Percentiles rank a stretch among this genome's conserved stretches.
These are phyloP conservation scores for Hippoglossus hippoglossus DNA, from an alignment of 2,797 vertebrate genomes.

Conservation along the genomic window DNA sequence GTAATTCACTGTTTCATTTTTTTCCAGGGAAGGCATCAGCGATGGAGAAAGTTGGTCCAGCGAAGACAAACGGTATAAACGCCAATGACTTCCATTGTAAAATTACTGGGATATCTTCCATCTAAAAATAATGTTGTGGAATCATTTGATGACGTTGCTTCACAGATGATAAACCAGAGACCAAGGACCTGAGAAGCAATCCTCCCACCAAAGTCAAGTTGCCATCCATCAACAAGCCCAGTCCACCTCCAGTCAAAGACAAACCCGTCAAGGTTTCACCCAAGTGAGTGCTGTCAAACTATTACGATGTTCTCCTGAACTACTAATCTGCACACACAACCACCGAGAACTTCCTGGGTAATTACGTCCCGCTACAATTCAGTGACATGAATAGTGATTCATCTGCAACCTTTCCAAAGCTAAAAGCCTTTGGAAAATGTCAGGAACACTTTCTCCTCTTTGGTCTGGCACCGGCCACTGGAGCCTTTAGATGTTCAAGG, in stretches of 20 bases:
- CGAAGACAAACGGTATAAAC: slow-evolving; percentile 73
- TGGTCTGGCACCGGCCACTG: slow-evolving; percentile 50
- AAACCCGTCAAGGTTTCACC: slow-evolving; percentile 70
- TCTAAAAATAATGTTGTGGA: neutral
- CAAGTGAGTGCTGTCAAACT: slow-evolving; percentile 82
- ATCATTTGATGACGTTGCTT: slow-evolving; percentile 5
- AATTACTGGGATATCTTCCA: neutral
- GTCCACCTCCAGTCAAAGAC: slow-evolving; percentile 86
- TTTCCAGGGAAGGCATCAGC: slow-evolving; percentile 59
- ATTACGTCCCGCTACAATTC: neutral
- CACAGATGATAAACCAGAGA: slow-evolving; percentile 74
- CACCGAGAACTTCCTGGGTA: slow-evolving; percentile 3
- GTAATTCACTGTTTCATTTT: neutral
- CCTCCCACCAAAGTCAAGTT: slow-evolving; percentile 82
- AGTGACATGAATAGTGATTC: slow-evolving; percentile 37
- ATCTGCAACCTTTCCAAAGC: slow-evolving; percentile 46
- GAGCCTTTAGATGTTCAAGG: slow-evolving; percentile 56
- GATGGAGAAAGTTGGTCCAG: slow-evolving; percentile 72
- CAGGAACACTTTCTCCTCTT: slow-evolving; percentile 63
- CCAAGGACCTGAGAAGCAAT: slow-evolving; percentile 82
- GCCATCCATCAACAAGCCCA: slow-evolving; percentile 79
- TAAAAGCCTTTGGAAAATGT: slow-evolving; percentile 59
- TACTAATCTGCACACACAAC: slow-evolving; percentile 6
- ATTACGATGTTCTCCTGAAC: slow-evolving; percentile 8
- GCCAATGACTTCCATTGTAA: neutral